Percentiles rank a stretch among this genome's conserved stretches.
Conservation (phyloP, 2,113 vertebrate genomes). For the Lepidothrix coronata region DNA sequence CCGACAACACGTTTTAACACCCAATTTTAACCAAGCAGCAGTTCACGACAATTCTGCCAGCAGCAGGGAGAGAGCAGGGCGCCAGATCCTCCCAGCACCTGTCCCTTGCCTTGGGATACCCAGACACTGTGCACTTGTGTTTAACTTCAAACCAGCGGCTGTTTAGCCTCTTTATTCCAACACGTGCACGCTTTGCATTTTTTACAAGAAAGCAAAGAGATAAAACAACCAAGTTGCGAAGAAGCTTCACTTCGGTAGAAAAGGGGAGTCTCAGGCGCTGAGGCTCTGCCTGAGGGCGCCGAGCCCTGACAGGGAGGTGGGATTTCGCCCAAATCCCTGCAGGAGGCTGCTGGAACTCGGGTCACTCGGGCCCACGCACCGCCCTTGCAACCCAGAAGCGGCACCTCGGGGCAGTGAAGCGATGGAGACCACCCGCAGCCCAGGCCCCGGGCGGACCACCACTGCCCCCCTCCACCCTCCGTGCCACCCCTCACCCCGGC, state of each 20-base stretch:
- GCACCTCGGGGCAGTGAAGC: too few species aligned
- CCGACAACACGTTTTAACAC: neutral
- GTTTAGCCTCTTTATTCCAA: neutral
- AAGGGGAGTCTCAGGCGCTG: rapidly evolving
- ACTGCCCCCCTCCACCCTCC: neutral
- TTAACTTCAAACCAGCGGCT: neutral
- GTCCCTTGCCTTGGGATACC: neutral
- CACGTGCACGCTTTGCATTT: rapidly evolving
- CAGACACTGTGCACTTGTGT: rapidly evolving
- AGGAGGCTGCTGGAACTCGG: too few species aligned
- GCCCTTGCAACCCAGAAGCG: too few species aligned
- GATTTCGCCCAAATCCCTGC: too few species aligned
- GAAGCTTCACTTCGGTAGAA: neutral
- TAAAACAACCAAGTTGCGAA: neutral
- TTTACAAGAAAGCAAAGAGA: neutral
- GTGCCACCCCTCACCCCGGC: too few species aligned
- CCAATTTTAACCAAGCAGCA: neutral
- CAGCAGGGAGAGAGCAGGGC: neutral
- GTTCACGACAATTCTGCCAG: neutral
- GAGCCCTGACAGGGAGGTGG: neutral
- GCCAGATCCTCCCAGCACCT: rapidly evolving
- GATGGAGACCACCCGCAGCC: rapidly evolving
- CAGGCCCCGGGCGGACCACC: neutral
- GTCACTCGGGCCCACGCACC: too few species aligned
- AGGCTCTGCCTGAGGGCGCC: neutral